Evolutionary conservation across 2,797 vertebrate species (phyloP), one percentile per base, ranked within the genome.

Genomic region (Fundulus diaphanus): DNA sequence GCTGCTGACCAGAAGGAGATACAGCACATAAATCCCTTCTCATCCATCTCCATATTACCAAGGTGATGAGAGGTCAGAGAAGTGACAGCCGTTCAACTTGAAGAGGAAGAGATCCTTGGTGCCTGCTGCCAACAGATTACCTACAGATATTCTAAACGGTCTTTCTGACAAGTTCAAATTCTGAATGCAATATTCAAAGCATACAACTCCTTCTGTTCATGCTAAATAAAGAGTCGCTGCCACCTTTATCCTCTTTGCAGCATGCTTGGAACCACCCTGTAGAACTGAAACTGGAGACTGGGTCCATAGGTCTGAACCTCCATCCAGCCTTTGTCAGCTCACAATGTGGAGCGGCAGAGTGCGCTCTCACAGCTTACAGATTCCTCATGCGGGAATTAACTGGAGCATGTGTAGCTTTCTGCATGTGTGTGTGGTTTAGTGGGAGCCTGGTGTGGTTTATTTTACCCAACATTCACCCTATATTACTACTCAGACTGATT

Each of bases 211-310:
- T 31, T 13, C 59, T 37, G 24, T 42, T 73, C 20, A 57, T 18
- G 20, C 72, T 74, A 61, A 16, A 6, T 8, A 72, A 72, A 81
- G 68, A 84, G 73, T 76, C 78, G 83, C 73, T 40, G 33, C 61
- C 73, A 48, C 49, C 79, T 27, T 54, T 81, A 83, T 84, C 87
- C 85, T 85, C 82, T 74, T 49, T 42, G 44, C 83, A 72, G 56
- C 37, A 61, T 4, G 51, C 82, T 86, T 68, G 70, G n/a, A 27
- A 78, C 42, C 61, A 44, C 78, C 88, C 87, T 85, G 77, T 72
- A 78, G 88, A 85, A 71, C 71, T 91, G 90, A 90, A 93, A 94
- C 84, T 37, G 73, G 87, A 93, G 84, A 87, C 12, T 12, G 49
- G 9, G 74, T 81, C 72, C 70, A 70, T 69, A 74, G 76, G 71